Percentiles rank a stretch among this genome's conserved stretches.
Conservation (phyloP, 2,797 vertebrate genomes). For the Telmatherina bonti region DNA sequence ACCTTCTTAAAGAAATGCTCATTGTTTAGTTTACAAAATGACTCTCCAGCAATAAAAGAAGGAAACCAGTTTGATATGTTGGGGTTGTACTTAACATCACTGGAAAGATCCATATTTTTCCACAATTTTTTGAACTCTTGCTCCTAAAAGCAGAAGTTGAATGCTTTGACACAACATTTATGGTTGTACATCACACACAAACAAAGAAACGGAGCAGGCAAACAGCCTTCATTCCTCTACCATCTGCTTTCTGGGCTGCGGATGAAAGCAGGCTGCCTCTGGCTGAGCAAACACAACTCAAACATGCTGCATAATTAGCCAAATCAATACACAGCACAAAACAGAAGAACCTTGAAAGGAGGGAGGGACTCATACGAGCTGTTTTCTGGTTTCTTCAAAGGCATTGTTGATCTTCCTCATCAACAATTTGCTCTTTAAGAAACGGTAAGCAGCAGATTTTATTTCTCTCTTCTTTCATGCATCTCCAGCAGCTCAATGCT, state of each 20-base stretch:
- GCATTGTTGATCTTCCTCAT: constrained; percentile 61
- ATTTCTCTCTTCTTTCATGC: constrained; percentile 46
- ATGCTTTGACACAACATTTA: not conserved
- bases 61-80: constrained; percentile 17
- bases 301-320: constrained; percentile 61
- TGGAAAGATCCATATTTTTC: not conserved
- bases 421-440: constrained; percentile 49
- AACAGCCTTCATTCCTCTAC: constrained; percentile 35
- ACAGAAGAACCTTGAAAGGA: constrained; percentile 38
- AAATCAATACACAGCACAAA: constrained; percentile 48
- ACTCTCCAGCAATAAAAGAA: constrained; percentile 8
- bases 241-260: constrained; percentile 51
- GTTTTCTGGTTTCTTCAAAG: constrained; percentile 21
- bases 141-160: not conserved
- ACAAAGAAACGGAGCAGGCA: constrained; percentile 24
- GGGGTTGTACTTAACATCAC: no score
- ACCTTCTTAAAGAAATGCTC: no score
- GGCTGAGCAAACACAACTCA: constrained; percentile 53
- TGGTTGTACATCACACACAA: constrained; percentile 15
- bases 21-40: no score
- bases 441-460: constrained; percentile 27
- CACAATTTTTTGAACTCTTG: not conserved
- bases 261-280: constrained; percentile 50
- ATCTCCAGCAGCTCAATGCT: constrained; percentile 45
- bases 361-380: constrained; percentile 15